Conservation (phyloP, 2,888 invertebrate genomes). For the Rhopalosiphum nymphaeae region DNA sequence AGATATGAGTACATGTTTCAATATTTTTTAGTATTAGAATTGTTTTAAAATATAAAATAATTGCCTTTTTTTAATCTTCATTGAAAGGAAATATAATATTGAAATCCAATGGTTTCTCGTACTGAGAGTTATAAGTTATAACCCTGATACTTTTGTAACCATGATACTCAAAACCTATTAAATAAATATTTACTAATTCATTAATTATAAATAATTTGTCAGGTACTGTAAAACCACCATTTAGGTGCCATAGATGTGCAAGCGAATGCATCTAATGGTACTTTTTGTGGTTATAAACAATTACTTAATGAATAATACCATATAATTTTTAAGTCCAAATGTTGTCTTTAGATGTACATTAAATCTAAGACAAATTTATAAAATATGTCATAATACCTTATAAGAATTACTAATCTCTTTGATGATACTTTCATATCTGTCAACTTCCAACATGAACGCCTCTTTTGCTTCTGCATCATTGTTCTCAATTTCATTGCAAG, state of each 20-base stretch:
- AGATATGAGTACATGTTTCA: too few species aligned
- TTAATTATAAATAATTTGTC: too few species aligned
- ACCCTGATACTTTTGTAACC: too few species aligned
- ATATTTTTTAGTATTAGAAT: too few species aligned
- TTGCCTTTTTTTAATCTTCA: too few species aligned
- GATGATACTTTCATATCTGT: constrained; percentile 40
- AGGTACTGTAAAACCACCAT: background rate
- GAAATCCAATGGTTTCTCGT: too few species aligned
- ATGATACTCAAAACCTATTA: too few species aligned
- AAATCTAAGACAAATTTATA: background rate
- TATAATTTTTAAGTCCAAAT: background rate
- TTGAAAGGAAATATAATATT: too few species aligned
- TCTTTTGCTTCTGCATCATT: constrained; percentile 70
- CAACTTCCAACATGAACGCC: constrained; percentile 18
- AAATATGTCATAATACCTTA: constrained; percentile 72
- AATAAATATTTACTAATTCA: too few species aligned
- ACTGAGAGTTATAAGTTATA: too few species aligned
- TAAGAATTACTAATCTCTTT: constrained; percentile 78
- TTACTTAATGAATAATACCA: background rate
- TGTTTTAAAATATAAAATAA: too few species aligned
- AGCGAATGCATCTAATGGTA: background rate
- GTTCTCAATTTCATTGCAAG: constrained; percentile 75
- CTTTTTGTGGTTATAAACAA: background rate
- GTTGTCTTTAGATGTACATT: background rate
- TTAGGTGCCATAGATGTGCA: too few species aligned